Conservation (phyloP, 2,113 vertebrate species). For the Mungos mungo region DNA sequence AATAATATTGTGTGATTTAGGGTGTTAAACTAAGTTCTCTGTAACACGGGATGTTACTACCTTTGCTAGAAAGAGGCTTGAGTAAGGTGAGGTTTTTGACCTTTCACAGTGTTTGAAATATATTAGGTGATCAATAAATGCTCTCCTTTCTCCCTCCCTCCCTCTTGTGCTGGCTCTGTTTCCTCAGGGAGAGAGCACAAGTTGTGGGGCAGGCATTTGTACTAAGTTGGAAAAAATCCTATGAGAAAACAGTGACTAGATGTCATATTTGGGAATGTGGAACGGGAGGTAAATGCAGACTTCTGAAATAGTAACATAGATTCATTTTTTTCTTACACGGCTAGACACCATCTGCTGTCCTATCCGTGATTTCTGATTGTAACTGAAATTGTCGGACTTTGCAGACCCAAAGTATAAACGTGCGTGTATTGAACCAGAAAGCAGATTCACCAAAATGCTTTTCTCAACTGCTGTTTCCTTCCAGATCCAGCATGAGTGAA, state of each 20-base stretch:
- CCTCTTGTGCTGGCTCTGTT: background rate
- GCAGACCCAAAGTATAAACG: too few relatives aligned
- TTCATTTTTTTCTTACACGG: background rate
- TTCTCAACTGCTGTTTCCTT: background rate
- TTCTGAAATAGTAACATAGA: background rate
- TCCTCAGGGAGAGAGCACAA: background rate
- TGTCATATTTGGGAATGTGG: background rate
- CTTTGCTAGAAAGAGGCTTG: background rate
- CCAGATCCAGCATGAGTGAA: constrained; percentile 76
- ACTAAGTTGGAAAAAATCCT: background rate
- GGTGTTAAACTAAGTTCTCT: background rate
- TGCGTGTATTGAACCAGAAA: background rate
- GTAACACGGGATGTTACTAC: background rate
- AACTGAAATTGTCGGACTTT: background rate
- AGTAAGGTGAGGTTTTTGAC: background rate
- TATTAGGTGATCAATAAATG: background rate
- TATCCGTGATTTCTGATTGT: background rate
- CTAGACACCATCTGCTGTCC: background rate
- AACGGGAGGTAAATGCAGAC: background rate
- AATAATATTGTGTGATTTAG: background rate
- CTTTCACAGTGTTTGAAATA: background rate
- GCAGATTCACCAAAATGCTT: background rate
- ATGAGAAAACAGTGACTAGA: background rate
- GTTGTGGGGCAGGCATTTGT: background rate
- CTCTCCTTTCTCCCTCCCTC: background rate